Conservation (phyloP, 2,888 invertebrate genomes). For the Xestobium rufovillosum region DNA sequence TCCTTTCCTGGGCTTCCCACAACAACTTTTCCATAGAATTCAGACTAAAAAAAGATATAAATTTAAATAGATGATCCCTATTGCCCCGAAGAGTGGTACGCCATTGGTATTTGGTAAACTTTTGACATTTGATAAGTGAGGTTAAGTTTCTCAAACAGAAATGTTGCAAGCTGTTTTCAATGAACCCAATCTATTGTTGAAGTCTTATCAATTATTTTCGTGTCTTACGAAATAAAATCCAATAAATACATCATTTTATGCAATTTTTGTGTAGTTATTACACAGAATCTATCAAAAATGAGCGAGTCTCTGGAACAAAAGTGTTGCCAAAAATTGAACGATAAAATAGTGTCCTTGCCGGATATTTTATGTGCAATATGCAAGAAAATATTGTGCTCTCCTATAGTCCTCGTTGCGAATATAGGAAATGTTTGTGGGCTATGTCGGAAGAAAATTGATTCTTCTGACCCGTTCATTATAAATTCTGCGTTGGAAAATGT, state of each 20-base stretch:
- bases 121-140: no score
- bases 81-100: no score
- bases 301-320: constrained; percentile 18
- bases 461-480: constrained; percentile 18
- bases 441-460: constrained; percentile 26
- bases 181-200: no score
- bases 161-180: no score
- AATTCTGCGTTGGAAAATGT: constrained; percentile 28
- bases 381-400: constrained; percentile 28
- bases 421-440: constrained; percentile 31
- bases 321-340: constrained; percentile 24
- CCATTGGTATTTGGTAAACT: no score
- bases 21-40: constrained; percentile 45
- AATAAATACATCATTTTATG: no score
- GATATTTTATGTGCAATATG: constrained; percentile 29
- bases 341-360: constrained; percentile 25
- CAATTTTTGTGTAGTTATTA: no score
- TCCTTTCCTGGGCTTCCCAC: constrained; percentile 44
- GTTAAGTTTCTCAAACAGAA: no score
- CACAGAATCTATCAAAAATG: no score
- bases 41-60: constrained; percentile 35
- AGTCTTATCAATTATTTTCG: no score
- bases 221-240: no score
- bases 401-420: constrained; percentile 32
- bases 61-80: no score